Percentiles rank a stretch among this genome's conserved stretches.
phyloP scores from a whole-genome alignment of 2,888 invertebrate genomes.

The Digitonthophagus gazella region DNA sequence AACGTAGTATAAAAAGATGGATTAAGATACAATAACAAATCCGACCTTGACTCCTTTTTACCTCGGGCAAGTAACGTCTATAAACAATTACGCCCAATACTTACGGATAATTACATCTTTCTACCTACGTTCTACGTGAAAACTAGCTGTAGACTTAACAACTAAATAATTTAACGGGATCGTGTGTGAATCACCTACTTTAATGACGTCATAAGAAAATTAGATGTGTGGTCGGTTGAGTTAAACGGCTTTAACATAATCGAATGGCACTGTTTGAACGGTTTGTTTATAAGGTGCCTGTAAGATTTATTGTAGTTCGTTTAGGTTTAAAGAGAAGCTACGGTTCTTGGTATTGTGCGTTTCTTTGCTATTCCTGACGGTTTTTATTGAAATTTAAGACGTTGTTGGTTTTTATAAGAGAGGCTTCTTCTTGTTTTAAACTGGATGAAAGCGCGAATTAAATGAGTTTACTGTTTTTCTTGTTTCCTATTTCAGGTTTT shows the following conservation, averaged over 20 bases:
- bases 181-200: not conserved
- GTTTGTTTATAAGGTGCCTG: not conserved
- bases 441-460: no score
- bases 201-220: slow-evolving; percentile 3
- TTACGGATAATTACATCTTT: not conserved
- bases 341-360: not conserved
- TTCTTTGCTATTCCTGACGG: no score
- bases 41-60: not conserved
- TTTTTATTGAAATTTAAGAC: no score
- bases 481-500: no score
- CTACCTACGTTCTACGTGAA: not conserved
- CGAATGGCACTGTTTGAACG: not conserved
- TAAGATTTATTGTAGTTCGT: not conserved
- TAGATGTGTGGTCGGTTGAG: not conserved
- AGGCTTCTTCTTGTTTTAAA: no score
- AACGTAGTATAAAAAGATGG: no score
- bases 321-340: not conserved
- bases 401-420: no score
- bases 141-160: not conserved
- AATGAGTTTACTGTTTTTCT: no score
- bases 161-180: not conserved
- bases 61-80: no score
- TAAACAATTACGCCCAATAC: not conserved
- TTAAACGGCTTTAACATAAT: not conserved
- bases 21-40: no score